phyloP scores from a whole-genome alignment of 2,113 vertebrate genomes.

The Alligator mississippiensis region DNA sequence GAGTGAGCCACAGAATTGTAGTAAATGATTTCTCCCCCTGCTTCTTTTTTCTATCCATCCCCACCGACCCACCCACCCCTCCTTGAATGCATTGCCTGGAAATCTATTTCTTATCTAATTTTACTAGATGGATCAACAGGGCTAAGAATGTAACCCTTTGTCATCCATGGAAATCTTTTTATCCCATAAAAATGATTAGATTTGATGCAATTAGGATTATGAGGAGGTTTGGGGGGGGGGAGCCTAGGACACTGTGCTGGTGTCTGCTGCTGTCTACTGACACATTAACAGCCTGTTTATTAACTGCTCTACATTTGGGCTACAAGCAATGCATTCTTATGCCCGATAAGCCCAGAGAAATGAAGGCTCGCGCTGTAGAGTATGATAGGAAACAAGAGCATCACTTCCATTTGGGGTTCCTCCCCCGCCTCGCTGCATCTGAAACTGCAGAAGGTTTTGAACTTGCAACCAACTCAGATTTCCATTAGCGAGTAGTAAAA shows the following conservation, averaged over 20 bases:
- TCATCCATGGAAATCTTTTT: constrained; percentile 76
- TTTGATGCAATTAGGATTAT: constrained; percentile 76
- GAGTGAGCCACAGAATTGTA: constrained; percentile 38
- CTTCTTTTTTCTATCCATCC: neutral
- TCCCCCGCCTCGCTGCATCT: constrained; percentile 42
- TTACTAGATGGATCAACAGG: constrained; percentile 61
- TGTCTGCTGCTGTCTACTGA: constrained; percentile 40
- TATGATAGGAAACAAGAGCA: neutral
- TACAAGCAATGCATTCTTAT: constrained; percentile 5
- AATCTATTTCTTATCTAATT: constrained; percentile 71
- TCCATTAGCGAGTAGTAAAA: neutral
- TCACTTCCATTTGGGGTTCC: constrained; percentile 7
- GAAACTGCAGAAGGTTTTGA: constrained; percentile 54
- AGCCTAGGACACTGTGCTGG: constrained; percentile 17
- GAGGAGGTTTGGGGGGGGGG: constrained; percentile 37
- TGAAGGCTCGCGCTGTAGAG: accelerated
- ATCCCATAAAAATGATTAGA: constrained; percentile 77
- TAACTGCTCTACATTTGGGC: constrained; percentile 51
- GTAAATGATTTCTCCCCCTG: constrained; percentile 47
- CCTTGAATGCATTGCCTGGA: constrained; percentile 45
- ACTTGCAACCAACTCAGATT: neutral
- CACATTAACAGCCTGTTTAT: constrained; percentile 73
- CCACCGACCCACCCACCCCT: neutral
- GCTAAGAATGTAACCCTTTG: constrained; percentile 65
- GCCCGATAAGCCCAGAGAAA: neutral